These are phyloP conservation scores for Diorhabda carinulata DNA, from an alignment of 1,140 invertebrate genomes.

Conservation along the genomic window DNA sequence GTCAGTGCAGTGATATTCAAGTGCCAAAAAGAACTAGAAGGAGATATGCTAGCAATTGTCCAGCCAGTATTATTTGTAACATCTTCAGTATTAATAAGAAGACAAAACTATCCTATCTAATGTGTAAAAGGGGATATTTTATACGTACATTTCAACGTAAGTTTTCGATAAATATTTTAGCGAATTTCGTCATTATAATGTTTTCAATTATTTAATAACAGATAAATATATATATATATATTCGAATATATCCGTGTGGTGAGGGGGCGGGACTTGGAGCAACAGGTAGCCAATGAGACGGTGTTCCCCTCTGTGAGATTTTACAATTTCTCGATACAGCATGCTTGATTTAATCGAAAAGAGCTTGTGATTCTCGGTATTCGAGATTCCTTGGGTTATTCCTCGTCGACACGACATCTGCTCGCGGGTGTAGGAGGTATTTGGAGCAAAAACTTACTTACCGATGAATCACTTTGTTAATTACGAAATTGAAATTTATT, in stretches of 20 bases:
- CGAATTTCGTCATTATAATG: neutral
- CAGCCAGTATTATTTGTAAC: neutral
- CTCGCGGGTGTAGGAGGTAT: neutral
- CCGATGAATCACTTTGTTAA: constrained; percentile 11
- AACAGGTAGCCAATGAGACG: constrained; percentile 40
- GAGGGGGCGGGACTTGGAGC: constrained; percentile 29
- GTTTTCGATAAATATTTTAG: constrained; percentile 7
- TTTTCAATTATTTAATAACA: no score
- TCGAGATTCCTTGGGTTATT: constrained; percentile 12
- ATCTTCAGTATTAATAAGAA: constrained; percentile 19
- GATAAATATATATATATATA: neutral
- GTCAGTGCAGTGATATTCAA: constrained; percentile 16
- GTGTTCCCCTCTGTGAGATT: constrained; percentile 23
- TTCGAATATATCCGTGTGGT: constrained; percentile 22
- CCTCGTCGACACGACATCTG: neutral
- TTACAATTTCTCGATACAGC: constrained; percentile 21
- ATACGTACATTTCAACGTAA: constrained; percentile 32
- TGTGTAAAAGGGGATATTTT: constrained; percentile 23
- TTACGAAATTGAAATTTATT: constrained; percentile 15
- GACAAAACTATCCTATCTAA: constrained; percentile 19
- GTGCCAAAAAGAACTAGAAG: constrained; percentile 19
- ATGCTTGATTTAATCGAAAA: constrained; percentile 21
- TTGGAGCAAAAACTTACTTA: neutral
- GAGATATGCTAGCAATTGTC: constrained; percentile 1
- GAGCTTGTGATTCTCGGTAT: constrained; percentile 19